Conservation (phyloP, 2,113 vertebrate species). For the Leptosomus discolor region DNA sequence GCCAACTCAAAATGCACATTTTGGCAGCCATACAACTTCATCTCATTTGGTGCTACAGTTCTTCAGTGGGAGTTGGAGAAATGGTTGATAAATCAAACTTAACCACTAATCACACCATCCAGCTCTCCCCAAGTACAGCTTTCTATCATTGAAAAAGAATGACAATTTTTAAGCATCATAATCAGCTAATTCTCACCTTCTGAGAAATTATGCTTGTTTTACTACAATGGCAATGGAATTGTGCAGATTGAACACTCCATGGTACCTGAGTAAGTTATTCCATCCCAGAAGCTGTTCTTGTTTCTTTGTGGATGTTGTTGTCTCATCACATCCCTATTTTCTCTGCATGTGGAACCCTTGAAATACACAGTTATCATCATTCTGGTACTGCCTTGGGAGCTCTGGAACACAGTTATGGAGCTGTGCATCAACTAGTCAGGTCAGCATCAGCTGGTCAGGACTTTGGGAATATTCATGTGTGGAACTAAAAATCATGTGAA, state of each 20-base stretch:
- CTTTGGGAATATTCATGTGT: not conserved
- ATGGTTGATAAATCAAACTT: not conserved
- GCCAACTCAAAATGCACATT: not conserved
- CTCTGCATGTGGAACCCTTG: not conserved
- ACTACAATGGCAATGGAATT: not conserved
- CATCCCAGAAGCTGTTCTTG: not conserved
- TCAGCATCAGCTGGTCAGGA: not conserved
- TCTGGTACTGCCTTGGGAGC: not conserved
- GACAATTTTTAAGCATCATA: not conserved
- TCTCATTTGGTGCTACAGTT: not conserved
- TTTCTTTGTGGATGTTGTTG: not conserved
- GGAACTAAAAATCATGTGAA: not conserved
- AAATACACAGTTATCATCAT: not conserved
- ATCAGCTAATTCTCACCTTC: not conserved
- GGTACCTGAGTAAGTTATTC: not conserved
- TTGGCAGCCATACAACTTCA: not conserved
- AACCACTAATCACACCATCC: not conserved
- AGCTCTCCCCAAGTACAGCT: not conserved
- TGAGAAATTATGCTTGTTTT: not conserved
- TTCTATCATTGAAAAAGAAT: not conserved
- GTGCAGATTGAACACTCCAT: not conserved
- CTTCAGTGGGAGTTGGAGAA: not conserved
- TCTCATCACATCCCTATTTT: not conserved
- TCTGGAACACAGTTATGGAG: not conserved
- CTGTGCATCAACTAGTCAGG: not conserved